Percentiles rank a stretch among this genome's conserved stretches.
Conservation (phyloP, 2,797 vertebrate species). For the Rhabdophis nuchalis region DNA sequence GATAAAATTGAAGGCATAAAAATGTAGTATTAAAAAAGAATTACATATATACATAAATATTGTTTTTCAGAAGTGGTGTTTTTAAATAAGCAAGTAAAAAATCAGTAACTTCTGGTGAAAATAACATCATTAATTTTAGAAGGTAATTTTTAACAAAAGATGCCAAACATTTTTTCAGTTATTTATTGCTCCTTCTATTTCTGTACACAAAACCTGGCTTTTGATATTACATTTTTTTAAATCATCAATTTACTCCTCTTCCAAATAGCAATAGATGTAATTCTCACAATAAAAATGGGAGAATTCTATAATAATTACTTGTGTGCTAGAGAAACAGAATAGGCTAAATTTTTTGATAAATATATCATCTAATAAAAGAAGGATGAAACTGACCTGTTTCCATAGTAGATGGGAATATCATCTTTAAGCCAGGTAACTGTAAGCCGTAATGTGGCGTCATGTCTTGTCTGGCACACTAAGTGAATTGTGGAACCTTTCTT, state of each 20-base stretch:
- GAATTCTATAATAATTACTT: background rate
- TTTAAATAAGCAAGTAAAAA: background rate
- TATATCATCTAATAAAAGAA: accelerated
- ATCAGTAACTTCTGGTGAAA: background rate
- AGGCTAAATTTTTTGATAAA: accelerated
- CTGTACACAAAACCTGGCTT: background rate
- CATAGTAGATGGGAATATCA: conserved; percentile 75
- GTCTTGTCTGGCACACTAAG: conserved; percentile 83
- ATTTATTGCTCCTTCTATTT: background rate
- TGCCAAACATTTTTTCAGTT: background rate
- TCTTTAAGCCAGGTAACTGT: conserved; percentile 87
- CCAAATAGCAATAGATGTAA: background rate
- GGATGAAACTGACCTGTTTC: conserved; percentile 76
- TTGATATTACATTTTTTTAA: background rate
- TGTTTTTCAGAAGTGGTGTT: background rate
- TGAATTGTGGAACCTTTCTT: conserved; percentile 76
- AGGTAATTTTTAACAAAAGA: background rate
- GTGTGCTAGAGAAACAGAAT: background rate
- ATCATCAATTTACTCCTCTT: accelerated
- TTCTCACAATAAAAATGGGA: background rate
- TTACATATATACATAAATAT: background rate
- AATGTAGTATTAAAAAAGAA: too few species aligned
- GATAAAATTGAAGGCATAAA: background rate
- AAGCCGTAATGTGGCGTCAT: conserved; percentile 79
- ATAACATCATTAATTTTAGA: background rate